Conservation (phyloP, 2,888 invertebrate genomes). For the Linnaemya vulpina region DNA sequence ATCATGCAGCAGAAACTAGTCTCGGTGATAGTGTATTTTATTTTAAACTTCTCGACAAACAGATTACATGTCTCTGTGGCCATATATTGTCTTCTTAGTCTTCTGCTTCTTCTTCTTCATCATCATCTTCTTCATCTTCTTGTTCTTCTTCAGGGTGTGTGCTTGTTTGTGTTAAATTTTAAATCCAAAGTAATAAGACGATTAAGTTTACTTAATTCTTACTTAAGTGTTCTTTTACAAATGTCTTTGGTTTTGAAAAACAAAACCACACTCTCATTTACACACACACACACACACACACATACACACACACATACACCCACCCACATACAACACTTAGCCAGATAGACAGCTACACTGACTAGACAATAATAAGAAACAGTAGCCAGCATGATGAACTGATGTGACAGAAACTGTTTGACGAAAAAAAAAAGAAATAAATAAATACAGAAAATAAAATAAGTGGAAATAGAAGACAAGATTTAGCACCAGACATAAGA, state of each 20-base stretch:
- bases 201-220: conserved; percentile 68
- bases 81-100: too few relatives aligned
- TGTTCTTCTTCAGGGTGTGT: background rate
- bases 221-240: conserved; percentile 69
- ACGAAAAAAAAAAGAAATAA: too few relatives aligned
- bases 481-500: background rate
- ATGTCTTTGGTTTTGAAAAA: conserved; percentile 69
- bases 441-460: too few relatives aligned
- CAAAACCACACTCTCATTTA: conserved; percentile 28
- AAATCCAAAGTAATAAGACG: conserved; percentile 68
- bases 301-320: conserved; percentile 5
- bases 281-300: conserved; percentile 6
- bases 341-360: background rate
- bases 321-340: background rate
- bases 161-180: conserved; percentile 41
- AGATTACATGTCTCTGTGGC: conserved; percentile 26
- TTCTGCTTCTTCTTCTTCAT: background rate
- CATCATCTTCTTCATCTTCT: background rate
- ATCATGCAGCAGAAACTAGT: background rate
- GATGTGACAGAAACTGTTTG: background rate
- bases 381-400: conserved; percentile 23
- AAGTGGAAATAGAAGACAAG: background rate
- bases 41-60: conserved; percentile 26
- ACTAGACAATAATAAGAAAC: conserved; percentile 32
- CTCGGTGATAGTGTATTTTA: background rate